A percentile compares a stretch with the other conserved stretches of the same genome.
Conservation (phyloP, 2,797 vertebrate genomes). For the Galaxias olidus region DNA sequence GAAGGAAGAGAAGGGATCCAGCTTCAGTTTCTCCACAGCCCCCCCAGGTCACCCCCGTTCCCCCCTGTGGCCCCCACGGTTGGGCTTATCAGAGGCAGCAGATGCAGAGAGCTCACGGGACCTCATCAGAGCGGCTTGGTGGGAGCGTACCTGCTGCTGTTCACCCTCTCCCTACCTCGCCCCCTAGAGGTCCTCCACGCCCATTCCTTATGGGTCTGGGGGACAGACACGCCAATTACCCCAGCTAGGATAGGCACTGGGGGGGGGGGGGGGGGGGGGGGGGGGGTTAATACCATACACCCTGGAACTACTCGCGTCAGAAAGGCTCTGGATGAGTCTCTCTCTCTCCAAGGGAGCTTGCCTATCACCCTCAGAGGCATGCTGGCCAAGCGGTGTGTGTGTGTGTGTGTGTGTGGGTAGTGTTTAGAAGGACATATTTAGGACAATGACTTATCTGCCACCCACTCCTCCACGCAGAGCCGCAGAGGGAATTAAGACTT, state of each 20-base stretch:
- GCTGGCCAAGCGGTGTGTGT: background rate
- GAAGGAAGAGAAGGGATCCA: slow-evolving; percentile 46
- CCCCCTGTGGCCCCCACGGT: slow-evolving; percentile 62
- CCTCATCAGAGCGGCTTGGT: slow-evolving; percentile 73
- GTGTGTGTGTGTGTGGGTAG: slow-evolving; percentile 24
- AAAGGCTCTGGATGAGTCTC: slow-evolving; percentile 46
- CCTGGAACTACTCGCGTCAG: slow-evolving; percentile 47
- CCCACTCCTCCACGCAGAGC: background rate
- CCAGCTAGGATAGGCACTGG: slow-evolving; percentile 37
- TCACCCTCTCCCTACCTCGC: slow-evolving; percentile 66
- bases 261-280: slow-evolving; percentile 26
- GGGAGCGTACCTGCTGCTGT: slow-evolving; percentile 70
- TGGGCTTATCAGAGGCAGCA: slow-evolving; percentile 78
- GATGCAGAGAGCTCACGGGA: slow-evolving; percentile 74
- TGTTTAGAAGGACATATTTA: slow-evolving; percentile 9
- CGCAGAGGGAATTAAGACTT: background rate
- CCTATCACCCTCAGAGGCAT: slow-evolving; percentile 39
- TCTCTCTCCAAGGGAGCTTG: slow-evolving; percentile 44
- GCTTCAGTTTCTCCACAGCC: slow-evolving; percentile 24
- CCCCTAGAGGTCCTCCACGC: slow-evolving; percentile 47
- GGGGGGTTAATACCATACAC: slow-evolving; percentile 52
- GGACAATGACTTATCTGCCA: background rate
- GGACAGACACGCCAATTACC: slow-evolving; percentile 65
- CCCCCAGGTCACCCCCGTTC: background rate
- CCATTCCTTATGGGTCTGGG: slow-evolving; percentile 49